Evolutionary conservation across 2,888 invertebrate genomes (phyloP), one percentile per base, ranked within the genome.

Genomic region (Diarsia brunnea): DNA sequence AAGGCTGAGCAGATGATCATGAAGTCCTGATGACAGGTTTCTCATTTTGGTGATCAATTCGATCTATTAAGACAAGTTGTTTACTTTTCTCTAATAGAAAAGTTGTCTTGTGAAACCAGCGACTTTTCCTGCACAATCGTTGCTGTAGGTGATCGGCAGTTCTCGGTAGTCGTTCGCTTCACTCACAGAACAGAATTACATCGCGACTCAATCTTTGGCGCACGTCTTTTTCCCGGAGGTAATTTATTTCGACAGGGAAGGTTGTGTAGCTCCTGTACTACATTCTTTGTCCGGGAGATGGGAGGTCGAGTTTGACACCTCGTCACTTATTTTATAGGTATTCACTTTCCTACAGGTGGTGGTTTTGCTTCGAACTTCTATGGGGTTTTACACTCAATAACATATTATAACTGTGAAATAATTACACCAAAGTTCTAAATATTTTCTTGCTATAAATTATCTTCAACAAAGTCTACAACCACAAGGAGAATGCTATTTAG

Each of bases 221-320:
- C 75, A 73, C 79, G 75, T 43, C 69, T 77, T 76, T 78, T 79
- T 80, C 80, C 60, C 19, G 24, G 58, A 86, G 38, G 24, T 70
- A 69, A 87, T 82, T 79, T 85, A 65, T 65, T 82, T 77, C 21
- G 60, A 82, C 83, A 69, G 68, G 66, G 68, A 68, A 70, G 64
- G 66, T 73, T 70, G 64, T 82, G 82, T 85, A 60, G 58, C 51
- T 72, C 0, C 45, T 73, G 55, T 53, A 19, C 3, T 79, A 49
- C 31, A 4, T 14, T 14, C 51, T 71, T 11, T 58, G 63, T 47
- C 49, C 16, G 43, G 19, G 16, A 45, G 65, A 31, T 61, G n/a
- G 47, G 24, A 12, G 31, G 21, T 27, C 38, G 19, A 27, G n/a
- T 27, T n/a, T 53, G 19, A 43, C 14, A 5, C 11, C n/a, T 73